phyloP scores from a whole-genome alignment of 2,797 vertebrate species.

The Selene dorsalis region DNA sequence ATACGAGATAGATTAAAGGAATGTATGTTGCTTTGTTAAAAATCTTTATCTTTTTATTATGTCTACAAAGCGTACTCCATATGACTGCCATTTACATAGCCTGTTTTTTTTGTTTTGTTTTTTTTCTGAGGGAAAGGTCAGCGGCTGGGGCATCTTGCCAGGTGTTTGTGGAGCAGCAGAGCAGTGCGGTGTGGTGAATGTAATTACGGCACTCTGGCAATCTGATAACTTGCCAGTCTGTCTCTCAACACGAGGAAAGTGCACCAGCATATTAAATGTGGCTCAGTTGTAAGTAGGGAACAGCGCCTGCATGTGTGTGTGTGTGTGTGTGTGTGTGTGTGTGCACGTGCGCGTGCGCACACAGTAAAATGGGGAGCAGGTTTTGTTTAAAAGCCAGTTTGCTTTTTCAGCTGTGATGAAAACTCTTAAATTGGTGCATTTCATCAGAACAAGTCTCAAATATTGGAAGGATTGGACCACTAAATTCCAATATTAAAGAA shows the following conservation, averaged over 20 bases:
- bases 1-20: conserved; percentile 1
- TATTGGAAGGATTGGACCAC: background rate
- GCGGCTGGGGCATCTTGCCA: conserved; percentile 65
- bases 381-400: conserved; percentile 3
- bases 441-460: background rate
- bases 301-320: conserved; percentile 8
- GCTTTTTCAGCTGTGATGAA: background rate
- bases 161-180: conserved; percentile 77
- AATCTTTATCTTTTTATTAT: conserved; percentile 23
- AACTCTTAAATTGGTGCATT: background rate
- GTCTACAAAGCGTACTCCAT: conserved; percentile 14
- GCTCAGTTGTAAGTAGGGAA: conserved; percentile 44
- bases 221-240: conserved; percentile 80
- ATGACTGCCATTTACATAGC: conserved; percentile 54
- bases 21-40: conserved; percentile 22
- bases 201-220: conserved; percentile 79
- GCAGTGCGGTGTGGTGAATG: conserved; percentile 69
- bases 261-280: conserved; percentile 75
- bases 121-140: conserved; percentile 74
- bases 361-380: background rate
- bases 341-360: too few relatives aligned
- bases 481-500: background rate
- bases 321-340: background rate
- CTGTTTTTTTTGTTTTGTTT: conserved; percentile 3
- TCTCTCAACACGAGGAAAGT: conserved; percentile 76